phyloP scores from a whole-genome alignment of 2,797 vertebrate genomes.

The Sebastolobus altivelis region DNA sequence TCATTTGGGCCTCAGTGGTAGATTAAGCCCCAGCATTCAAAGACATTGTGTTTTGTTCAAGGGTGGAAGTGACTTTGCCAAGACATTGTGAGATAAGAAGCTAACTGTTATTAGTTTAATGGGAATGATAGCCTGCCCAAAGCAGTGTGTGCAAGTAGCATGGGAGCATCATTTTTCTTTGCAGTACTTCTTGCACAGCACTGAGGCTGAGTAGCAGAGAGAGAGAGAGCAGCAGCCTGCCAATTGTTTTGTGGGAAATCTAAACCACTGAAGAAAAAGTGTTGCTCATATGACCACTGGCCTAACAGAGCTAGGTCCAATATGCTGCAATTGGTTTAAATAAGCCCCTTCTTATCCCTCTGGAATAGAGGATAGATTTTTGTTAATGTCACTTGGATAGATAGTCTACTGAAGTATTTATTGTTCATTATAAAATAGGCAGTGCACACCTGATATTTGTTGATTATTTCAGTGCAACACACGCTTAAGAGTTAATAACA shows the following conservation, averaged over 20 bases:
- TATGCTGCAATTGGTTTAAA: slow-evolving; percentile 27
- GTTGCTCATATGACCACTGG: slow-evolving; percentile 41
- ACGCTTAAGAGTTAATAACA: background rate
- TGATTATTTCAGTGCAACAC: background rate
- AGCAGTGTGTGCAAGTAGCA: slow-evolving; percentile 62
- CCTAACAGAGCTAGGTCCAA: slow-evolving; percentile 11
- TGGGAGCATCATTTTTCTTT: slow-evolving; percentile 62
- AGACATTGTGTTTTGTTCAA: slow-evolving; percentile 76
- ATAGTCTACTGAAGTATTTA: slow-evolving; percentile 4
- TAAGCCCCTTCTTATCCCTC: background rate
- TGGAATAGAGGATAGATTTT: slow-evolving; percentile 11
- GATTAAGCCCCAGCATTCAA: slow-evolving; percentile 69
- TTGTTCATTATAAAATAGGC: slow-evolving; percentile 6
- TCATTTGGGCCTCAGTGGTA: slow-evolving; percentile 63
- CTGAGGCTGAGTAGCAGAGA: slow-evolving; percentile 29
- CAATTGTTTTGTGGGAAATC: slow-evolving; percentile 46
- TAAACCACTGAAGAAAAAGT: slow-evolving; percentile 53
- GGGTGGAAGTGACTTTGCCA: slow-evolving; percentile 79
- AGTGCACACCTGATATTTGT: background rate
- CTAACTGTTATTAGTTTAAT: slow-evolving; percentile 79
- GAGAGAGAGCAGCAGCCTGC: slow-evolving; percentile 23
- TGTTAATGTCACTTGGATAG: slow-evolving; percentile 1
- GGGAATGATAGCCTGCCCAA: slow-evolving; percentile 72
- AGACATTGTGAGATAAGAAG: slow-evolving; percentile 78
- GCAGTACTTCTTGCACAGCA: slow-evolving; percentile 44